Percentiles rank a stretch among this genome's conserved stretches.
phyloP scores from a whole-genome alignment of 2,797 vertebrate genomes.

The Pyrrhura leucotis region DNA sequence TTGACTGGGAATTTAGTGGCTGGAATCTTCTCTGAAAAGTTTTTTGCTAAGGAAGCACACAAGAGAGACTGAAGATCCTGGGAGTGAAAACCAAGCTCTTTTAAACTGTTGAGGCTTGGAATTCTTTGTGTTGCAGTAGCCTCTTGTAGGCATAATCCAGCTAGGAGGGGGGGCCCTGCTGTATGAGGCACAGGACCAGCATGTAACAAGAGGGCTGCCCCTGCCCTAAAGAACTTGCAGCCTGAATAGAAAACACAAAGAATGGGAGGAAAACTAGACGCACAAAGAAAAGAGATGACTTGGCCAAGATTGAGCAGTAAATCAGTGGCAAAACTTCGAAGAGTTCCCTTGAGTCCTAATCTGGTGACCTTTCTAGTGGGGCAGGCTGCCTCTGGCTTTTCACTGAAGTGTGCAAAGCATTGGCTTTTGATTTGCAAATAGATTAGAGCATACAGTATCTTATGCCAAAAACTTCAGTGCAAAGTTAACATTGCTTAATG shows the following conservation, averaged over 20 bases:
- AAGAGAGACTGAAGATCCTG: neutral
- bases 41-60: neutral
- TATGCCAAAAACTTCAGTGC: slow-evolving; percentile 45
- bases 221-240: slow-evolving; percentile 31
- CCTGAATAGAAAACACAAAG: slow-evolving; percentile 50
- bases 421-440: slow-evolving; percentile 69
- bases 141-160: neutral
- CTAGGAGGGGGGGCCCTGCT: neutral
- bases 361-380: slow-evolving; percentile 61
- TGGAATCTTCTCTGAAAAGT: neutral
- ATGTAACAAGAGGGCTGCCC: neutral
- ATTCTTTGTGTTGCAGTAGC: slow-evolving; percentile 4
- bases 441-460: slow-evolving; percentile 40
- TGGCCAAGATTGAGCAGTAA: slow-evolving; percentile 55
- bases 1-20: slow-evolving; percentile 27
- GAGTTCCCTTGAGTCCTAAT: slow-evolving; percentile 55
- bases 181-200: neutral
- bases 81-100: neutral
- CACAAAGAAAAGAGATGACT: slow-evolving; percentile 45
- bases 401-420: slow-evolving; percentile 56
- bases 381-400: slow-evolving; percentile 68
- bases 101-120: neutral
- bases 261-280: slow-evolving; percentile 30
- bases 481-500: slow-evolving; percentile 51
- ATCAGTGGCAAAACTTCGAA: slow-evolving; percentile 58